Percentiles rank a stretch among this genome's conserved stretches.
phyloP scores from a whole-genome alignment of 2,888 invertebrate genomes.

The Caenorhabditis sp. region DNA sequence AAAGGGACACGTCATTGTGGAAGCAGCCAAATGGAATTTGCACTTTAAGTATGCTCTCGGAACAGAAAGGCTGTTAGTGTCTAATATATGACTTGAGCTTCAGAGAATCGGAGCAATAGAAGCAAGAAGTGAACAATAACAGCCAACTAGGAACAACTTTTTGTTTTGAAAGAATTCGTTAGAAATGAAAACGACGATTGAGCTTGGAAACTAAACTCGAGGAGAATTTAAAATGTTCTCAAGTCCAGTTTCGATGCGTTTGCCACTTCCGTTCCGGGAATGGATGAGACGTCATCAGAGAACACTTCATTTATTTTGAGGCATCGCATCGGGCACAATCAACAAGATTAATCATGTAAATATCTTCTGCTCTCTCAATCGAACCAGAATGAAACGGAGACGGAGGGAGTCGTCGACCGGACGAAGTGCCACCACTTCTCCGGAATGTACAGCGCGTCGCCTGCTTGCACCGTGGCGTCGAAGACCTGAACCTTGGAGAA shows the following conservation, averaged over 20 bases:
- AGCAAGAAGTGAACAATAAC: neutral
- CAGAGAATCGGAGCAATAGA: neutral
- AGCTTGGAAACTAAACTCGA: neutral
- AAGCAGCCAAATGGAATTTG: neutral
- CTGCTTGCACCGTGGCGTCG: constrained; percentile 87
- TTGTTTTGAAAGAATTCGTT: too few relatives aligned
- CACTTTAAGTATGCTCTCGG: neutral
- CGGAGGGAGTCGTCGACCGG: constrained; percentile 91
- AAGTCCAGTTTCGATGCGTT: neutral
- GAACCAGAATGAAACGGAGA: constrained; percentile 98
- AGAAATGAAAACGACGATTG: neutral
- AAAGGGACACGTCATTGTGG: too few relatives aligned
- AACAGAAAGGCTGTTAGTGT: constrained; percentile 9
- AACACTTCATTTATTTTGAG: constrained; percentile 6
- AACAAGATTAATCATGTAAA: constrained; percentile 10
- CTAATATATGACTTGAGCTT: neutral
- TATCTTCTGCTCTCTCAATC: constrained; percentile 43
- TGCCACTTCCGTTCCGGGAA: neutral
- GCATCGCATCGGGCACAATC: neutral
- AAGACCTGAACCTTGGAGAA: constrained; percentile 84
- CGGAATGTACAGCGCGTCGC: constrained; percentile 95
- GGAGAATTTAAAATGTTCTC: constrained; percentile 3
- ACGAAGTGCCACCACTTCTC: constrained; percentile 98
- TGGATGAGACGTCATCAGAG: neutral
- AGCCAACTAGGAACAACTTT: too few relatives aligned